These are phyloP conservation scores for Ptiloglossa arizonensis DNA, from an alignment of 1,140 invertebrate genomes.

Conservation along the genomic window DNA sequence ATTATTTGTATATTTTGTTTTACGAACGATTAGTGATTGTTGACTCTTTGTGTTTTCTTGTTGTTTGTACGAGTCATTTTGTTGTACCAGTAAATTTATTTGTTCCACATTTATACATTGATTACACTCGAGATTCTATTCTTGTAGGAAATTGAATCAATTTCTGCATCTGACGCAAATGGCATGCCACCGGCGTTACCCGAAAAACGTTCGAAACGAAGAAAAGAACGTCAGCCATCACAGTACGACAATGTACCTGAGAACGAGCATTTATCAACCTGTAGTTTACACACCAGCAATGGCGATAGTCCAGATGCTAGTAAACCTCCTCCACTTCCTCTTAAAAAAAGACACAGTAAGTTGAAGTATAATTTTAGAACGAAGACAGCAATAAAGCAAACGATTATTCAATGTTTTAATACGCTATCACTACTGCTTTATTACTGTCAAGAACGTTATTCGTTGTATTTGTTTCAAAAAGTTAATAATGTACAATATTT, in stretches of 20 bases:
- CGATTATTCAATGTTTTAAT: not conserved
- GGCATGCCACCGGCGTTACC: constrained; percentile 86
- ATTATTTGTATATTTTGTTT: not conserved
- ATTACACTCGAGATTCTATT: not conserved
- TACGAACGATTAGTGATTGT: not conserved
- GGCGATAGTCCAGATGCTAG: constrained; percentile 81
- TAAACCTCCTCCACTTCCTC: constrained; percentile 92
- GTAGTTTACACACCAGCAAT: constrained; percentile 80
- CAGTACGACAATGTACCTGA: constrained; percentile 89
- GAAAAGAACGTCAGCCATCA: constrained; percentile 85
- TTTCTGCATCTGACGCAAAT: constrained; percentile 71
- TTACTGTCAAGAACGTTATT: constrained; percentile 11
- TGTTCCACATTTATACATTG: not conserved
- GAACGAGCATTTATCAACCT: constrained; percentile 83
- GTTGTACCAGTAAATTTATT: not conserved
- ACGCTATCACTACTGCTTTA: constrained; percentile 5
- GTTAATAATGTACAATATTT: not conserved
- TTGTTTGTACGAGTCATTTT: not conserved
- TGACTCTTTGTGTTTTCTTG: not conserved
- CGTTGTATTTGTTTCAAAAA: not conserved
- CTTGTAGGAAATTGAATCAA: constrained; percentile 73
- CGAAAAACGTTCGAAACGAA: constrained; percentile 82
- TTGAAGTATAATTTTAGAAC: constrained; percentile 70
- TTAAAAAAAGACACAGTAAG: constrained; percentile 97
- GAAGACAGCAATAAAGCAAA: constrained; percentile 33